Conservation (phyloP, 2,113 vertebrate genomes). For the Syngnathus typhle region DNA sequence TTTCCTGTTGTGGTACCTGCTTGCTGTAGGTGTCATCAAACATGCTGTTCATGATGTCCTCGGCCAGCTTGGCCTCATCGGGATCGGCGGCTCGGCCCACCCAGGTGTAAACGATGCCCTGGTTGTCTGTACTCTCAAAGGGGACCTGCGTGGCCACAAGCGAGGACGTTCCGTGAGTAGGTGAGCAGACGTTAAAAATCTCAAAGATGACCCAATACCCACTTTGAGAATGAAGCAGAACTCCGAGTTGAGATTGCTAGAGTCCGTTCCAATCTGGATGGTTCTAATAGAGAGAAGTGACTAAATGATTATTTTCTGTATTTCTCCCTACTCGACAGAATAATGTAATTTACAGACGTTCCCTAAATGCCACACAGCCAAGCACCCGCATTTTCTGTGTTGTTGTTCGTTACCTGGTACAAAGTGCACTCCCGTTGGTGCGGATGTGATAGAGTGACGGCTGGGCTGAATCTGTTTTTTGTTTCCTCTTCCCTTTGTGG, state of each 20-base stretch:
- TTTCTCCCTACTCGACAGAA: neutral
- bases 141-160: slow-evolving; percentile 78
- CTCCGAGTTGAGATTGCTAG: slow-evolving; percentile 89
- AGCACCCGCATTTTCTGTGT: too few relatives aligned
- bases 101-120: slow-evolving; percentile 96
- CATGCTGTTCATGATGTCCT: slow-evolving; percentile 96
- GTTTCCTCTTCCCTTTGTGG: slow-evolving; percentile 90
- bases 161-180: neutral
- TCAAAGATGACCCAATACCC: neutral
- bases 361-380: neutral
- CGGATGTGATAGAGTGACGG: slow-evolving; percentile 95
- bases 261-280: slow-evolving; percentile 91
- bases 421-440: slow-evolving; percentile 92
- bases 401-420: slow-evolving; percentile 76
- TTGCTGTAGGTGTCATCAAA: slow-evolving; percentile 96
- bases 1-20: slow-evolving; percentile 69
- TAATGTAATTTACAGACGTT: too few relatives aligned
- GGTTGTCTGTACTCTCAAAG: slow-evolving; percentile 96
- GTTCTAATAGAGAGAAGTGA: slow-evolving; percentile 68
- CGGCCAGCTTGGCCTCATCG: slow-evolving; percentile 89
- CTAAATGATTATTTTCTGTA: neutral
- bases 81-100: slow-evolving; percentile 91
- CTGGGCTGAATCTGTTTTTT: slow-evolving; percentile 73
- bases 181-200: too few relatives aligned
- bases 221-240: slow-evolving; percentile 99